Evolutionary conservation across 2,113 vertebrate genomes (phyloP).

Genomic region (Dipodomys spectabilis): DNA sequence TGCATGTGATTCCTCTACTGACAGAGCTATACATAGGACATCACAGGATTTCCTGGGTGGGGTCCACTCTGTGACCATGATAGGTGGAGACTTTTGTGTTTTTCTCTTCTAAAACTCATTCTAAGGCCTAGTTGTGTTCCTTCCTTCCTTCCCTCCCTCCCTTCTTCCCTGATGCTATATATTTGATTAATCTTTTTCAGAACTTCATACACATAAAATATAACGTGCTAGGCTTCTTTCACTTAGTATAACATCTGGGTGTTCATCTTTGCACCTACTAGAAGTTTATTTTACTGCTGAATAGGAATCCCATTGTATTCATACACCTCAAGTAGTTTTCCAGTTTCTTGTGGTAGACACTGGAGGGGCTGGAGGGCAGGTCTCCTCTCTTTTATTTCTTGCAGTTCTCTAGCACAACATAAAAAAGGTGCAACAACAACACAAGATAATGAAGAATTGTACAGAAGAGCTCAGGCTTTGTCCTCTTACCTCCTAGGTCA

Average conservation of each 20-base stretch:
- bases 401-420: background rate
- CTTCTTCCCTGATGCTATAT: background rate
- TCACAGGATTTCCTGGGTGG: background rate
- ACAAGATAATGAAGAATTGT: background rate
- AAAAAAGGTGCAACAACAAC: background rate
- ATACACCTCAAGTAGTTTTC: background rate
- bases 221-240: too few species aligned
- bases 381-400: background rate
- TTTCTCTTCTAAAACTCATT: background rate
- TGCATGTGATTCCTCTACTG: background rate
- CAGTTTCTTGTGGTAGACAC: background rate
- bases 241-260: background rate
- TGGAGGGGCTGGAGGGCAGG: background rate
- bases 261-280: background rate
- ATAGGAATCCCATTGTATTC: background rate
- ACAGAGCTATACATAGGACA: background rate
- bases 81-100: background rate
- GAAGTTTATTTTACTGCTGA: background rate
- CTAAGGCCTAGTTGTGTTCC: background rate
- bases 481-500: background rate
- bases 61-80: background rate
- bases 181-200: background rate
- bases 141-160: background rate
- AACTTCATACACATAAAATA: background rate
- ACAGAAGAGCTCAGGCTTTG: background rate